A percentile compares a stretch with the other conserved stretches of the same genome.
Conservation (phyloP, 1,140 invertebrate species). For the Drosophila mojavensis region DNA sequence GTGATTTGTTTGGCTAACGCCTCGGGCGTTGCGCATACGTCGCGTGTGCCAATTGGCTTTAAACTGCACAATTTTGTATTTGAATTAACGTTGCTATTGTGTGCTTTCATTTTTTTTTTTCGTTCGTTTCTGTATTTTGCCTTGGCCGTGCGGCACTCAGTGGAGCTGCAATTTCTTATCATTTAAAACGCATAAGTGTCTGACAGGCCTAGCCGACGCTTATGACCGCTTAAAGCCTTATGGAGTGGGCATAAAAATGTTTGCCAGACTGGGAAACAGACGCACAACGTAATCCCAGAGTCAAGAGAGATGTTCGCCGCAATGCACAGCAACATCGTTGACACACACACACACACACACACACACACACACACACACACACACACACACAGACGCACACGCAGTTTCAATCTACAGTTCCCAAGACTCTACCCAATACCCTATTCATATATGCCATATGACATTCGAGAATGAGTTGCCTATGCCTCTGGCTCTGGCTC, state of each 20-base stretch:
- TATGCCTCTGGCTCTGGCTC: constrained; percentile 42
- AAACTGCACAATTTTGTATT: constrained; percentile 33
- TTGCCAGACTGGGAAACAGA: constrained; percentile 58
- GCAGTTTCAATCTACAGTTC: background rate
- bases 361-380: constrained; percentile 38
- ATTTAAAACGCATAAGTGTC: constrained; percentile 71
- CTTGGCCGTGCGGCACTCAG: background rate
- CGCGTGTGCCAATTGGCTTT: constrained; percentile 33
- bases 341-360: constrained; percentile 39
- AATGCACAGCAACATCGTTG: constrained; percentile 47
- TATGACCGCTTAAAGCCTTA: constrained; percentile 47
- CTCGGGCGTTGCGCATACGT: constrained; percentile 70
- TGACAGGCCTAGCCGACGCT: too few relatives aligned
- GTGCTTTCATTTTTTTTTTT: too few relatives aligned
- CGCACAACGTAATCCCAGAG: constrained; percentile 72
- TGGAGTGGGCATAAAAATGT: constrained; percentile 27
- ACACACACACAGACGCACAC: constrained; percentile 33
- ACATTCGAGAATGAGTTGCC: constrained; percentile 50
- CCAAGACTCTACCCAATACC: background rate
- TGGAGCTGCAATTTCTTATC: constrained; percentile 61
- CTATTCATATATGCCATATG: constrained; percentile 22
- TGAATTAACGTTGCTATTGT: background rate
- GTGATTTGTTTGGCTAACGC: constrained; percentile 63
- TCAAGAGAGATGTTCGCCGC: constrained; percentile 47
- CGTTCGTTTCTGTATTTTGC: background rate